Conservation (phyloP, 2,797 vertebrate species). For the Fundulus diaphanus region DNA sequence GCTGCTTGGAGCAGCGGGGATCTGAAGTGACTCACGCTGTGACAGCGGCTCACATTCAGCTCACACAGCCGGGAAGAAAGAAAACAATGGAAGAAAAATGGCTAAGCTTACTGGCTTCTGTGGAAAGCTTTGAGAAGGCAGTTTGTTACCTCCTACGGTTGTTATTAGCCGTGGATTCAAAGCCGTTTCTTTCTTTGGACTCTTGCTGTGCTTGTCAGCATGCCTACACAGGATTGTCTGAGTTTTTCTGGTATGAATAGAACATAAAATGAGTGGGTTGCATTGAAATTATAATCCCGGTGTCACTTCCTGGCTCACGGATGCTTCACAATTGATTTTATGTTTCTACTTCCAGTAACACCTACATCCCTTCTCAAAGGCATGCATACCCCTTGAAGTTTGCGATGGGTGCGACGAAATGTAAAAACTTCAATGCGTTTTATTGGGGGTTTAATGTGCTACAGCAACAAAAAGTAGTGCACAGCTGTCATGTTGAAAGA, state of each 20-base stretch:
- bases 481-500: not conserved
- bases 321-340: not conserved
- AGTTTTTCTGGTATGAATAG: slow-evolving; percentile 26
- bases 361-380: not conserved
- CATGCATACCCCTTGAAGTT: not conserved
- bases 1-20: slow-evolving; percentile 6
- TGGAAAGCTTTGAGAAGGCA: slow-evolving; percentile 40
- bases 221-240: slow-evolving; percentile 41
- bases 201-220: slow-evolving; percentile 34
- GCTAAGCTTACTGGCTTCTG: slow-evolving; percentile 33
- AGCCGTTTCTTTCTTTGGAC: slow-evolving; percentile 39
- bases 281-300: slow-evolving; percentile 26
- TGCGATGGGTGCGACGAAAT: not conserved
- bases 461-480: not conserved
- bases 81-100: slow-evolving; percentile 42
- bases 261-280: slow-evolving; percentile 19
- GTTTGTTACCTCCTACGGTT: slow-evolving; percentile 49
- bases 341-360: not conserved
- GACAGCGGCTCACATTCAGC: slow-evolving; percentile 13
- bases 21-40: slow-evolving; percentile 32
- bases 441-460: not conserved
- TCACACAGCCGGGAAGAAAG: slow-evolving; percentile 15
- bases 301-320: slow-evolving; percentile 2
- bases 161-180: slow-evolving; percentile 44
- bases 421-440: not conserved